Evolutionary conservation across 2,888 invertebrate species (phyloP), one percentile per base, ranked within the genome.

Genomic region (Apamea epomidion): DNA sequence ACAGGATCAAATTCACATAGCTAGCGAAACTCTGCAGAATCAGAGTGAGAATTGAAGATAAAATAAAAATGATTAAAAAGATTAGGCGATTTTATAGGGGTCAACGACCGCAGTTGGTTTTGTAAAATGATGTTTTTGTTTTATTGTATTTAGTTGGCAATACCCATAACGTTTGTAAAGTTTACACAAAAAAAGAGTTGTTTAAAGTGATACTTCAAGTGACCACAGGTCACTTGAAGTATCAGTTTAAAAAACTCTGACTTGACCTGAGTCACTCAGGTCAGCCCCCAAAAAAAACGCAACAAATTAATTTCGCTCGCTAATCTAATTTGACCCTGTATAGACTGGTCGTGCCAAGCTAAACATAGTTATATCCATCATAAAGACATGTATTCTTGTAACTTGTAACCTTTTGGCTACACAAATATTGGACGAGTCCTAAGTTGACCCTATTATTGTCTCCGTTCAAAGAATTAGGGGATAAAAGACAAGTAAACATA

Each of bases 351-450:
- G 32, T 62, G 54, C 29, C 25, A 64, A 42, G 32, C 5, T 51
- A 16, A 64, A 69, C 42, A 51, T 64, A 37, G 69, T 64, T 70
- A 51, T 70, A 51, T 70, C 32, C 32, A 51, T 10, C 32, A 71
- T 5, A 51, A 25, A 70, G 76, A 64, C 42, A 69, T 25, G 62
- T 48, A 48, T 7, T 81, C 21, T 64, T 29, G 37, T 54, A 32
- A 64, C 37, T 81, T 67, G 48, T 60, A 81, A 51, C 32, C n/a
- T 54, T 80, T 81, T 54, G 4, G 10, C 16, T 62, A 62, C 21
- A 32, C n/a, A 29, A 81, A 81, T 80, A 42, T 81, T 74, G 60
- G 14, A 48, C 0, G 29, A 51, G 37, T 60, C 29, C 25, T 29
- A 75, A 42, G 29, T 81, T 81, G 65, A 60, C 48, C 72, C 62